These are phyloP conservation scores for Potamarius usumacintae DNA, from an alignment of 2,113 vertebrate genomes.

Conservation along the genomic window DNA sequence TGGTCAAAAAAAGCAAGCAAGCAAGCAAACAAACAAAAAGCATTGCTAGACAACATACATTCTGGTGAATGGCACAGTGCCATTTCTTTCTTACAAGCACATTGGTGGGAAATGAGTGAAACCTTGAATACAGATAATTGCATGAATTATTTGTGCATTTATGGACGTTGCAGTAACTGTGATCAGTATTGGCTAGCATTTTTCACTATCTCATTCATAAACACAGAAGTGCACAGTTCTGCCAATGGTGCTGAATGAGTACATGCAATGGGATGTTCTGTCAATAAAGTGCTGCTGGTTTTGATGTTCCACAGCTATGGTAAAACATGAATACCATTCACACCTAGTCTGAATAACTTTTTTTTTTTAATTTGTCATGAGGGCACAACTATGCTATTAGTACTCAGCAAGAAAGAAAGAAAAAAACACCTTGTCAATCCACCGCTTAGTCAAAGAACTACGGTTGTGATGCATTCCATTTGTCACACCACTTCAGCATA, in stretches of 20 bases:
- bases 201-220: not conserved
- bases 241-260: not conserved
- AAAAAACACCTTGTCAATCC: not conserved
- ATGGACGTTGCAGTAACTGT: not conserved
- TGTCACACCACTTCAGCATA: not conserved
- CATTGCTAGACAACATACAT: too few relatives aligned
- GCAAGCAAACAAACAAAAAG: too few relatives aligned
- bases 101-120: not conserved
- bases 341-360: not conserved
- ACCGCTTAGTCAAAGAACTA: not conserved
- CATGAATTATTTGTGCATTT: not conserved
- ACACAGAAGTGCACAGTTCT: not conserved
- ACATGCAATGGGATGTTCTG: not conserved
- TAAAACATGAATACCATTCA: not conserved
- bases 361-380: not conserved
- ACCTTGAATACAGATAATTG: not conserved
- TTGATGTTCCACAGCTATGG: not conserved
- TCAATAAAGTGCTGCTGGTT: not conserved
- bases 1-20: too few relatives aligned
- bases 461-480: not conserved
- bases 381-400: not conserved
- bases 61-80: too few relatives aligned
- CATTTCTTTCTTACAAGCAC: too few relatives aligned
- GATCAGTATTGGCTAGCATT: not conserved
- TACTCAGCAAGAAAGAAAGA: not conserved